Conservation (phyloP, 2,888 invertebrate genomes). For the Acrobasis suavella region DNA sequence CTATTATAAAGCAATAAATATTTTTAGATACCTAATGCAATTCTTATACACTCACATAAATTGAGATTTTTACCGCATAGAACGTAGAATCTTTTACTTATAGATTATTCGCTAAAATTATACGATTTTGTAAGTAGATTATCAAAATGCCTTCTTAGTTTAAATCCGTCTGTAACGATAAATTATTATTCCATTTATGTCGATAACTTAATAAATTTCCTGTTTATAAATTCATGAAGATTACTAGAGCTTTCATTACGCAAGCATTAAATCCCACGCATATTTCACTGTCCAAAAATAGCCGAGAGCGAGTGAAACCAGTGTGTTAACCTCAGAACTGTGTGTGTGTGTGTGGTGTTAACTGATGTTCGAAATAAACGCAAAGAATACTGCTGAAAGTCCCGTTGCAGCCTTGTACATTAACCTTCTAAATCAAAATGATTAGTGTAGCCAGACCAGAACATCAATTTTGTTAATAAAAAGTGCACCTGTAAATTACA, state of each 20-base stretch:
- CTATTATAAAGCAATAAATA: no score
- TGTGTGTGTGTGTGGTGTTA: no score
- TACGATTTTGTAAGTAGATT: no score
- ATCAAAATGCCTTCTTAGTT: background rate
- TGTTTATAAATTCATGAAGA: background rate
- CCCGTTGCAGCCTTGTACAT: background rate
- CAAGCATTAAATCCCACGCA: conserved; percentile 32
- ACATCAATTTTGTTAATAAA: background rate
- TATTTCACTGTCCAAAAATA: conserved; percentile 23
- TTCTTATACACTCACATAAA: no score
- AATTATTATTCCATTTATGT: background rate
- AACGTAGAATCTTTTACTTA: no score
- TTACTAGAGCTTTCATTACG: background rate
- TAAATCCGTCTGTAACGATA: background rate
- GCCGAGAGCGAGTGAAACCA: conserved; percentile 26
- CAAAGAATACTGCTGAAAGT: background rate
- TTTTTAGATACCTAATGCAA: no score
- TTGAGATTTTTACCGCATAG: no score
- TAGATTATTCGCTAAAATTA: no score
- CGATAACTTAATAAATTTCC: background rate
- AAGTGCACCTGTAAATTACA: background rate
- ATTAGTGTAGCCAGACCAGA: background rate
- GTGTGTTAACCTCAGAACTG: no score
- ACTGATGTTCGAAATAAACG: background rate
- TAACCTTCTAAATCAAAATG: background rate